phyloP scores from a whole-genome alignment of 2,113 vertebrate species.

The Philantomba maxwellii region DNA sequence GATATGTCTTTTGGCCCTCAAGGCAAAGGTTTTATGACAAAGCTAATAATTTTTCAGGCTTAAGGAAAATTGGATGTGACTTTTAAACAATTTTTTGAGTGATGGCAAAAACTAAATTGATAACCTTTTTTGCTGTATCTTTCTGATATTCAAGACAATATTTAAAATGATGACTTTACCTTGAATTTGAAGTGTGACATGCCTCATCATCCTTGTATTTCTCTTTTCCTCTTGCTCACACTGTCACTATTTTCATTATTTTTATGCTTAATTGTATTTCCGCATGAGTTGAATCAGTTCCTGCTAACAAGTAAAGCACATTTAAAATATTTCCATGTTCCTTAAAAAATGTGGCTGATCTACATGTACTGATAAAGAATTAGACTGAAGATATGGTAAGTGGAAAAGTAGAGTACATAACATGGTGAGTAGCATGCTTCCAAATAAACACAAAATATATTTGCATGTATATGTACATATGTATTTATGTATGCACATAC shows the following conservation, averaged over 20 bases:
- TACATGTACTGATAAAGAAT: background rate
- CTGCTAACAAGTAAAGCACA: background rate
- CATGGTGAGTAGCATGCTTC: background rate
- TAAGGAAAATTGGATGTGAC: slow-evolving; percentile 24
- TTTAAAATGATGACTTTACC: background rate
- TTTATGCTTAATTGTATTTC: slow-evolving; percentile 1
- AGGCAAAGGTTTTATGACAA: background rate
- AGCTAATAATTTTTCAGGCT: slow-evolving; percentile 19
- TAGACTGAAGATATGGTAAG: background rate
- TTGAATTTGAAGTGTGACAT: background rate
- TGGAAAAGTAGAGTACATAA: background rate
- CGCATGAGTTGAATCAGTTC: background rate
- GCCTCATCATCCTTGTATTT: background rate
- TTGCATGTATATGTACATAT: background rate
- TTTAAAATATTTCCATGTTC: background rate
- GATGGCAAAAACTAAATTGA: background rate
- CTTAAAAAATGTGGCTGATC: background rate
- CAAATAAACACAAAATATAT: background rate
- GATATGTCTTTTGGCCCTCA: background rate
- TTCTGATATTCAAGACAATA: slow-evolving; percentile 17
- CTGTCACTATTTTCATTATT: background rate
- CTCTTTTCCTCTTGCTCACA: background rate
- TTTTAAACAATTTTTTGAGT: background rate
- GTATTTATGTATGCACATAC: background rate
- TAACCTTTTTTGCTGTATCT: background rate